Evolutionary conservation across 2,797 vertebrate species (phyloP), one percentile per base, ranked within the genome.

Genomic region (Argya squamiceps): DNA sequence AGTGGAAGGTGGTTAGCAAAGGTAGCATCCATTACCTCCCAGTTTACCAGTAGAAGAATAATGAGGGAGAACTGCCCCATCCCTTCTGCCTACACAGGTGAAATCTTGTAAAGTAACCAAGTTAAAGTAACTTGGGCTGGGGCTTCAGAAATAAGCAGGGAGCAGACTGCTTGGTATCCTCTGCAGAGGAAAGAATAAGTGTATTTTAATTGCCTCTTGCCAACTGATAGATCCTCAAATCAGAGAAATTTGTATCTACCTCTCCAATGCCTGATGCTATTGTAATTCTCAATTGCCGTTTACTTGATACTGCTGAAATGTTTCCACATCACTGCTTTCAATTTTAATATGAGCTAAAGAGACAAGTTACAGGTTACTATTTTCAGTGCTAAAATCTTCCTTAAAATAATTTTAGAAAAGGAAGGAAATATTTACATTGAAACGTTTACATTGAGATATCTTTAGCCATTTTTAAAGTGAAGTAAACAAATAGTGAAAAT

Each of bases 131-230:
- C 17, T 47, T 56, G 29, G 6, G 2, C 44, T 8, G 1, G 17
- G 36, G 12, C 4, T 8, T 79, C 4, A 14, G 27, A 21, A 73
- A 27, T 24, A 22, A 39, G 30, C 29, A 59, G 60, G 13, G 16
- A 69, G 55, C 84, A 34, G 3, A 1, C 23, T 76, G 27, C 34
- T 6, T 71, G 15, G 19, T 92, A 7, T 64, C 26, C 30, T 32
- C 36, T 71, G 5, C 36, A 65, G 36, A 76, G 43, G 24, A 84
- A 20, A 71, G 55, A 39, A 7, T 71, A 90, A 60, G 10, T 50
- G 23, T 87, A 30, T 84, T 97, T 96, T 92, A 94, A 79, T 94
- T 87, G 44, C 78, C 26, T 46, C 74, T 91, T 93, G 75, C 81
- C 74, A 84, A 30, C 44, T 63, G 50, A 34, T 87, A 87, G 55